These are phyloP conservation scores for Sylvicapra grimmia DNA, from an alignment of 2,113 vertebrate species.

Conservation along the genomic window DNA sequence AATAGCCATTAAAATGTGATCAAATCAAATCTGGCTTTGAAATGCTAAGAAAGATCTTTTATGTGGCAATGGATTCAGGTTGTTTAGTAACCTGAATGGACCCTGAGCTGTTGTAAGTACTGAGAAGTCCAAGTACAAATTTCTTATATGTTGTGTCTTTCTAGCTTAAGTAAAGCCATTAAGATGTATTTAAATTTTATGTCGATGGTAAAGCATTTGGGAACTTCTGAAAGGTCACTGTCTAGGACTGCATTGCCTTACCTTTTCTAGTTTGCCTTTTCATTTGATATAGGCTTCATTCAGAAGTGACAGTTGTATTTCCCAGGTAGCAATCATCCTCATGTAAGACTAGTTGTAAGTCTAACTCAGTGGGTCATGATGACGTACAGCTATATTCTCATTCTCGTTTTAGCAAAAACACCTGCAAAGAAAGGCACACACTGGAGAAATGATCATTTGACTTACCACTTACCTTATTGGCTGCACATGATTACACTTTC, in stretches of 20 bases:
- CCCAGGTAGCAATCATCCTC: background rate
- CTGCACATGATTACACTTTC: background rate
- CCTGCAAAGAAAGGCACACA: background rate
- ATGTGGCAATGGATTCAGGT: background rate
- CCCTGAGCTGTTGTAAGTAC: background rate
- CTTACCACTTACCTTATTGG: background rate
- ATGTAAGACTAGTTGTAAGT: background rate
- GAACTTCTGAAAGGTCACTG: conserved; percentile 15
- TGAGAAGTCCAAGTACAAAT: background rate
- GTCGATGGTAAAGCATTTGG: background rate
- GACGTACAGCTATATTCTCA: background rate
- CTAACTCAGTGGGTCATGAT: background rate
- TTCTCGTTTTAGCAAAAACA: background rate
- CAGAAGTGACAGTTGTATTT: background rate
- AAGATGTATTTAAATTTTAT: background rate
- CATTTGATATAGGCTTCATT: background rate
- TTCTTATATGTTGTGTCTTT: background rate
- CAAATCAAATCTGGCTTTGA: background rate
- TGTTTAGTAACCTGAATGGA: background rate
- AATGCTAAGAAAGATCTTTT: background rate
- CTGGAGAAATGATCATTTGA: background rate
- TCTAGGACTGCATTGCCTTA: background rate
- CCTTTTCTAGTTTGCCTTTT: background rate
- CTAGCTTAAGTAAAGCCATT: background rate
- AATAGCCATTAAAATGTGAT: background rate